Evolutionary conservation across 92 coral and sea anemone species (phyloP).

Genomic region (Umimayanthus chanpuru): DNA sequence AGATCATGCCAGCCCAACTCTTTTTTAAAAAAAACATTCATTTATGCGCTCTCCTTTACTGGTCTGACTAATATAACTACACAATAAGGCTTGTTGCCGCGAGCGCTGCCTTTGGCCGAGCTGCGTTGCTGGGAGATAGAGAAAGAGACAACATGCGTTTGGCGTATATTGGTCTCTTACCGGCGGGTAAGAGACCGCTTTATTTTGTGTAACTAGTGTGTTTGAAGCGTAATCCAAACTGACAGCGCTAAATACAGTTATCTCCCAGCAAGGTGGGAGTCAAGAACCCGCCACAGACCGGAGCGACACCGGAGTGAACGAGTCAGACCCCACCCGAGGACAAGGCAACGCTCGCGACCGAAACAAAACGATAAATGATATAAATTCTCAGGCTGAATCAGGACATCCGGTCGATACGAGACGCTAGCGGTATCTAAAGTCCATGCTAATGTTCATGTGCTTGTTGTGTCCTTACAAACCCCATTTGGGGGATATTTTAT

Average conservation of each 20-base stretch:
- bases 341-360: not conserved
- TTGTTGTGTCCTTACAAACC: too few species aligned
- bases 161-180: constrained; percentile 21
- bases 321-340: constrained; percentile 23
- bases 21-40: too few species aligned
- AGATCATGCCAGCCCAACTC: too few species aligned
- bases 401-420: too few species aligned
- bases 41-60: constrained; percentile 17
- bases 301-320: constrained; percentile 6
- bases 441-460: too few species aligned
- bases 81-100: constrained; percentile 1
- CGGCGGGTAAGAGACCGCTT: too few species aligned
- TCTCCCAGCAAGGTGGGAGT: constrained; percentile 26
- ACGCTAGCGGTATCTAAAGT: too few species aligned
- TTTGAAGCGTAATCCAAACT: not conserved
- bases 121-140: constrained; percentile 27
- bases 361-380: constrained; percentile 4
- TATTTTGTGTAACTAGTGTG: too few species aligned
- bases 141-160: constrained; percentile 7
- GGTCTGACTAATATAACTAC: not conserved
- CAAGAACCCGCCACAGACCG: constrained; percentile 32
- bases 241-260: not conserved
- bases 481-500: too few species aligned
- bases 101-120: constrained; percentile 24
- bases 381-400: too few species aligned